A percentile compares a stretch with the other conserved stretches of the same genome.
These are phyloP conservation scores for Sarotherodon lohbergeri DNA, from an alignment of 2,113 vertebrate species.

Conservation along the genomic window DNA sequence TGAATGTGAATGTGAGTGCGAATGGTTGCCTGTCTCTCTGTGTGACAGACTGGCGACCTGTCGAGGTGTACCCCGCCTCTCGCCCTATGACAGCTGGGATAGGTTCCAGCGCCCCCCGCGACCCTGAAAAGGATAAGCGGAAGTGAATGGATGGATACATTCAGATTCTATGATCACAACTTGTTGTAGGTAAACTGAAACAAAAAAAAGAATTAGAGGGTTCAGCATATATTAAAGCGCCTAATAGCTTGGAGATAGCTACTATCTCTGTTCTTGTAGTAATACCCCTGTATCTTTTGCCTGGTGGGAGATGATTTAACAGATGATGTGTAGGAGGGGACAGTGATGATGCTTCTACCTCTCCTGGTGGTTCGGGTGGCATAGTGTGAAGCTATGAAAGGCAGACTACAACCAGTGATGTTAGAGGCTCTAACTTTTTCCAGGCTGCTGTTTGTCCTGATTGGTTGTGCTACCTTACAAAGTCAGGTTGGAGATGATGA, in stretches of 20 bases:
- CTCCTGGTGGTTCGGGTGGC: background rate
- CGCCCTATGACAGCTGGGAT: background rate
- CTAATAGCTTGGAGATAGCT: background rate
- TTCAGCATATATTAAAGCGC: accelerated
- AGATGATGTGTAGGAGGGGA: background rate
- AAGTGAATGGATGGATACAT: background rate
- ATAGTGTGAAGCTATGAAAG: background rate
- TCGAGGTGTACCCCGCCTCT: background rate
- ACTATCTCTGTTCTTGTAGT: background rate
- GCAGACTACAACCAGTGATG: background rate
- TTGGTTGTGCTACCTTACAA: background rate
- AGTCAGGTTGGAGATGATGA: background rate
- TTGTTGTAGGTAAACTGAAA: background rate
- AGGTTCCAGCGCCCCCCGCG: background rate
- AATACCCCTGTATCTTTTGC: background rate
- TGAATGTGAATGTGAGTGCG: background rate
- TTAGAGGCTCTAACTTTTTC: background rate
- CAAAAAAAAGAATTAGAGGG: background rate
- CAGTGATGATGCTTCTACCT: background rate
- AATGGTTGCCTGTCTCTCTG: background rate
- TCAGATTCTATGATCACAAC: background rate
- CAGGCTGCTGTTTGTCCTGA: background rate
- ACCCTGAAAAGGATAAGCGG: background rate
- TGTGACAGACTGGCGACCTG: background rate
- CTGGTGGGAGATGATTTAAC: background rate